Evolutionary conservation across 2,113 vertebrate species (phyloP).

Genomic region (Hemicordylus capensis): DNA sequence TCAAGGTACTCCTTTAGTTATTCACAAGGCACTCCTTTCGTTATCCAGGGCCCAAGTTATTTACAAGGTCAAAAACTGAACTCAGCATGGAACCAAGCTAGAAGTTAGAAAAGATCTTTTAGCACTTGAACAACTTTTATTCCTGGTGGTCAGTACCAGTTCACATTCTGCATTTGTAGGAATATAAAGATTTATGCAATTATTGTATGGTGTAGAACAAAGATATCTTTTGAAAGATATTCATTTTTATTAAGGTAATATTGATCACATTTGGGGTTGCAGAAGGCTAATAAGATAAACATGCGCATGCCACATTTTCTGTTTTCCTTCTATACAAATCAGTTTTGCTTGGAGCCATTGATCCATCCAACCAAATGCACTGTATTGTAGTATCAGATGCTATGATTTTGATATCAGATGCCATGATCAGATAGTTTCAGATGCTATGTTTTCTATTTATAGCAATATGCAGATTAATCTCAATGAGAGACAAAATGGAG

Average conservation of each 20-base stretch:
- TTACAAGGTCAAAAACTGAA: neutral
- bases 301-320: neutral
- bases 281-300: conserved; percentile 42
- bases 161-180: neutral
- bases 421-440: conserved; percentile 21
- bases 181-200: neutral
- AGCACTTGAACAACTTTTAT: too few relatives aligned
- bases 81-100: too few relatives aligned
- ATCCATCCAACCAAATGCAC: conserved; percentile 12
- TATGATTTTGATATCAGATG: too few relatives aligned
- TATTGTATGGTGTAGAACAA: conserved; percentile 16
- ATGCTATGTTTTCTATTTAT: conserved; percentile 61
- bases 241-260: conserved; percentile 64
- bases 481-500: conserved; percentile 49
- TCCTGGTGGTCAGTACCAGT: neutral
- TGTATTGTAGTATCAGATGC: conserved; percentile 9
- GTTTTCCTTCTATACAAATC: conserved; percentile 47
- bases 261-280: conserved; percentile 58
- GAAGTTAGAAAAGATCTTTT: too few relatives aligned
- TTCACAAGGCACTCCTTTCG: too few relatives aligned
- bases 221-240: conserved; percentile 40
- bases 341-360: conserved; percentile 45
- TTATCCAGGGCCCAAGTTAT: too few relatives aligned
- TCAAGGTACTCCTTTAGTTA: too few relatives aligned
- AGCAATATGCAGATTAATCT: conserved; percentile 50